A percentile compares a stretch with the other conserved stretches of the same genome.
Conservation (phyloP, 2,113 vertebrate species). For the Tychaedon coryphoeus region DNA sequence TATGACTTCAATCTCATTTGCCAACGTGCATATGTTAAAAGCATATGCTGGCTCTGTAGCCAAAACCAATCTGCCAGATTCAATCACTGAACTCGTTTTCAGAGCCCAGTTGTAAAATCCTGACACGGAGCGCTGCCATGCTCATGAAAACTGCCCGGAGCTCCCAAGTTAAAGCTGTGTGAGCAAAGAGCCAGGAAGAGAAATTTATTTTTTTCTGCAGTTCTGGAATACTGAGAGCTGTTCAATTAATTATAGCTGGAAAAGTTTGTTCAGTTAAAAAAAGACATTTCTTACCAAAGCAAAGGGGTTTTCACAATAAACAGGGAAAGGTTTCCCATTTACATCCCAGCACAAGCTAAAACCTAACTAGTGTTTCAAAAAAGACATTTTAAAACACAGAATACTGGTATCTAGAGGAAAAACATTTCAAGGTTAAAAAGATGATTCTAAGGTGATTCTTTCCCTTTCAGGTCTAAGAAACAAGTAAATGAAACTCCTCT, state of each 20-base stretch:
- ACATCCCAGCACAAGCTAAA: background rate
- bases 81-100: background rate
- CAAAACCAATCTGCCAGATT: constrained; percentile 30
- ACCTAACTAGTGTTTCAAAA: background rate
- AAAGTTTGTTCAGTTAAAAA: background rate
- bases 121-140: background rate
- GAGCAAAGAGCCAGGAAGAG: background rate
- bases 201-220: background rate
- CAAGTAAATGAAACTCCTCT: background rate
- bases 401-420: background rate
- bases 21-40: constrained; percentile 6
- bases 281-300: background rate
- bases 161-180: background rate
- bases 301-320: background rate
- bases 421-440: background rate
- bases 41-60: background rate
- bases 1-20: background rate
- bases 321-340: background rate
- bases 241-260: background rate
- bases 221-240: background rate
- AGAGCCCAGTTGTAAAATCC: background rate
- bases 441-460: background rate
- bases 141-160: background rate
- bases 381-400: background rate
- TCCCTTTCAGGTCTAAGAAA: background rate